Evolutionary conservation across 2,888 invertebrate species (phyloP).

Genomic region (Cremastobaeus sp.): DNA sequence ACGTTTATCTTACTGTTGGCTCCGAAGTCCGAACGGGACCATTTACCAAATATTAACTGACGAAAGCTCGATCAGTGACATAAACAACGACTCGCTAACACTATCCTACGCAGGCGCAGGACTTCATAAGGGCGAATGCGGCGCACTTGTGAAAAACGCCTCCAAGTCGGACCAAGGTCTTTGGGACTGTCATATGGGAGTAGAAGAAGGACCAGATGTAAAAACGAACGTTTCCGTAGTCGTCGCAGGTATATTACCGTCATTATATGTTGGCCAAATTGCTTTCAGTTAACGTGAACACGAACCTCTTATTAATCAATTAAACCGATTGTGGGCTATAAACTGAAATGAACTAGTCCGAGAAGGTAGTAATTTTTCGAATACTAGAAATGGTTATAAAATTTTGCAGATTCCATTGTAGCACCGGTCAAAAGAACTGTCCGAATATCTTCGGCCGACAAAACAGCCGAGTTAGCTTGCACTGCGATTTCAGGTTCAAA

Average conservation of each 20-base stretch:
- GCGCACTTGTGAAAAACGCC: conserved; percentile 61
- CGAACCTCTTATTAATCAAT: conserved; percentile 12
- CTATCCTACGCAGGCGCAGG: conserved; percentile 66
- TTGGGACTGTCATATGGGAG: conserved; percentile 69
- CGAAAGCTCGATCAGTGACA: conserved; percentile 11
- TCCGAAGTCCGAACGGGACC: conserved; percentile 68
- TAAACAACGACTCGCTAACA: no score
- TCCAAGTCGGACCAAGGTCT: conserved; percentile 61
- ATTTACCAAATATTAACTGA: conserved; percentile 58
- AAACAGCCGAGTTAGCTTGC: conserved; percentile 38
- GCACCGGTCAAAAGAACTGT: conserved; percentile 18
- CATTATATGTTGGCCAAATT: conserved; percentile 4
- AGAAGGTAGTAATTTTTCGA: neutral
- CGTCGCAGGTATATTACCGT: conserved; percentile 65
- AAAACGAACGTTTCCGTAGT: conserved; percentile 59
- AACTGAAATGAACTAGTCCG: neutral
- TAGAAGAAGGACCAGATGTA: conserved; percentile 62
- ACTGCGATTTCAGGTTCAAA: conserved; percentile 45
- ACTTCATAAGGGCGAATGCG: conserved; percentile 66
- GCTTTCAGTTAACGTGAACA: neutral
- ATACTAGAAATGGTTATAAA: neutral
- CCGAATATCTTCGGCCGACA: neutral
- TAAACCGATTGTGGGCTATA: neutral
- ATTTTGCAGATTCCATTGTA: conserved; percentile 28
- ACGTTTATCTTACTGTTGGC: conserved; percentile 67